A percentile compares a stretch with the other conserved stretches of the same genome.
These are phyloP conservation scores for Pammene fasciana DNA, from an alignment of 2,888 invertebrate species.

Conservation along the genomic window DNA sequence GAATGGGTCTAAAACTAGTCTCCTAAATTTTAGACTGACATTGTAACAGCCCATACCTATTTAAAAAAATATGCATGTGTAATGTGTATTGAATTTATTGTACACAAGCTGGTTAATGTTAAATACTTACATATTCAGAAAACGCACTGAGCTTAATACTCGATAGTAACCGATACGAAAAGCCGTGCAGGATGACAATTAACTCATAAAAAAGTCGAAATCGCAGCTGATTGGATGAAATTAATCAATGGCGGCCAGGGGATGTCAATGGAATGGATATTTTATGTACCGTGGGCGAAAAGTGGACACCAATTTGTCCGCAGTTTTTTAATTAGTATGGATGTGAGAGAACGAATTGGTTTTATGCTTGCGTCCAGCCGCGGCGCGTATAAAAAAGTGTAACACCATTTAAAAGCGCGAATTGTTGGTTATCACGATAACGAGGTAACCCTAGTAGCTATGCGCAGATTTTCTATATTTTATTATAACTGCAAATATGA, in stretches of 20 bases:
- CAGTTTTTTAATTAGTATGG: constrained; percentile 81
- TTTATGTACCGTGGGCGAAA: constrained; percentile 79
- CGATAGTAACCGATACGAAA: constrained; percentile 51
- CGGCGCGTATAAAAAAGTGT: constrained; percentile 50
- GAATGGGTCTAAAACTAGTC: too few species aligned
- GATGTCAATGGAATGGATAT: constrained; percentile 76
- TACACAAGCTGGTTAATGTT: background rate
- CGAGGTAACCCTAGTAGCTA: constrained; percentile 36
- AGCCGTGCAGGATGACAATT: constrained; percentile 67
- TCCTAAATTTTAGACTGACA: too few species aligned
- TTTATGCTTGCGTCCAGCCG: constrained; percentile 61
- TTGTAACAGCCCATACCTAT: too few species aligned
- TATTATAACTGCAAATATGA: constrained; percentile 12
- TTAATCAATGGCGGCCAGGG: constrained; percentile 73
- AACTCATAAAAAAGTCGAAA: constrained; percentile 73
- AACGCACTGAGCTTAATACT: constrained; percentile 30
- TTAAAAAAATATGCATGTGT: too few species aligned
- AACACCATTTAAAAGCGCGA: constrained; percentile 29
- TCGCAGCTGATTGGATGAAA: constrained; percentile 76
- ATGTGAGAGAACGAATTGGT: constrained; percentile 76
- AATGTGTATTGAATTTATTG: background rate
- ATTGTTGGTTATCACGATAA: constrained; percentile 35
- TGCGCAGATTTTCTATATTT: constrained; percentile 28
- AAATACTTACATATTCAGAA: constrained; percentile 13
- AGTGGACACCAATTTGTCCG: constrained; percentile 79